Conservation (phyloP, 2,888 invertebrate genomes). For the Hipparchia semele region DNA sequence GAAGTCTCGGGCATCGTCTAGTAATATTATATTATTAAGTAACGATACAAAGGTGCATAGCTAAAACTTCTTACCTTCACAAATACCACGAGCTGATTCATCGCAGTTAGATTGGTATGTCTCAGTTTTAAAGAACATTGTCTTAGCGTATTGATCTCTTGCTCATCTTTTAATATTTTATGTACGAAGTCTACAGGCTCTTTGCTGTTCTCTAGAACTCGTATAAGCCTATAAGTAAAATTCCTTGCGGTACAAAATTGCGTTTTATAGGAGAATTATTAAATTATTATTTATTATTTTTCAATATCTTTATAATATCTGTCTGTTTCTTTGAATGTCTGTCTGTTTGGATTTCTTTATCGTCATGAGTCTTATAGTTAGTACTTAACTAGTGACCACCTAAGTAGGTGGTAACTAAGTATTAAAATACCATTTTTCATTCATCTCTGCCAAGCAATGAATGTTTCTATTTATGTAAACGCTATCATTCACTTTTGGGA, state of each 20-base stretch:
- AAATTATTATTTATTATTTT: too few species aligned
- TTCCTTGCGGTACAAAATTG: background rate
- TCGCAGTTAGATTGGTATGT: slow-evolving; percentile 48
- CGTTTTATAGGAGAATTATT: background rate
- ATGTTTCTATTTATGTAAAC: too few species aligned
- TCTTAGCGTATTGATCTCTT: slow-evolving; percentile 55
- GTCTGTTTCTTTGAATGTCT: too few species aligned
- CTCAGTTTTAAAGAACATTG: slow-evolving; percentile 57
- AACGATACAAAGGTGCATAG: background rate
- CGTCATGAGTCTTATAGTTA: too few species aligned
- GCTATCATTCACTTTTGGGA: too few species aligned
- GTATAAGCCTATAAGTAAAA: slow-evolving; percentile 51
- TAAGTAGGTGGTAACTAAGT: too few species aligned
- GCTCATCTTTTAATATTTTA: slow-evolving; percentile 61
- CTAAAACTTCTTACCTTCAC: slow-evolving; percentile 57
- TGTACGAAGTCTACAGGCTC: slow-evolving; percentile 62
- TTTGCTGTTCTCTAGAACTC: slow-evolving; percentile 50
- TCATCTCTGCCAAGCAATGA: too few species aligned
- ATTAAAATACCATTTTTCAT: too few species aligned
- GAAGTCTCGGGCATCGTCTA: too few species aligned
- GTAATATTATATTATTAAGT: background rate
- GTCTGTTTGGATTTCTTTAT: too few species aligned
- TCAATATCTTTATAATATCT: too few species aligned
- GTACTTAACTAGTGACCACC: too few species aligned
- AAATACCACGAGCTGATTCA: slow-evolving; percentile 63